Conservation (phyloP, 2,888 invertebrate genomes). For the Ferdinandea cuprea region DNA sequence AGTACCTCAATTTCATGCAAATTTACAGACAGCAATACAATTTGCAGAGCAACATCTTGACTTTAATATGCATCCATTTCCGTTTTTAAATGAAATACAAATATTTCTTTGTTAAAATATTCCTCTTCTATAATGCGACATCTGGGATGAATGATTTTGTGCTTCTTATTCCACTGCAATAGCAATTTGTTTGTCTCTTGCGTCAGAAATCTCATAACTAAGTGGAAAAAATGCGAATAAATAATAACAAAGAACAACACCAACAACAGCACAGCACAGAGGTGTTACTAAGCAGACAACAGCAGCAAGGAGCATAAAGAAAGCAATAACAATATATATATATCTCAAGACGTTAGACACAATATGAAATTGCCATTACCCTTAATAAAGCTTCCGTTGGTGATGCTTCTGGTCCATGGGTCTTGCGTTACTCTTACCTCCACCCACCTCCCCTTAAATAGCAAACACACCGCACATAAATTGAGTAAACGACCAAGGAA, state of each 20-base stretch:
- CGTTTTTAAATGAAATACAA: background rate
- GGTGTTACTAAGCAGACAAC: slow-evolving; percentile 24
- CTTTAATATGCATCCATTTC: slow-evolving; percentile 19
- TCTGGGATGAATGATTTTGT: slow-evolving; percentile 41
- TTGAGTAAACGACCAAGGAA: slow-evolving; percentile 23
- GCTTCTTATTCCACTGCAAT: slow-evolving; percentile 28
- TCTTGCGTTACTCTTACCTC: background rate
- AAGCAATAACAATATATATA: background rate
- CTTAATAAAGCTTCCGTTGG: slow-evolving; percentile 64
- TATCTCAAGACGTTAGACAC: slow-evolving; percentile 27
- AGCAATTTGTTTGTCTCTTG: slow-evolving; percentile 30
- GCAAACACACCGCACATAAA: slow-evolving; percentile 48
- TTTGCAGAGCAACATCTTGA: slow-evolving; percentile 5
- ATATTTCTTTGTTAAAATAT: background rate
- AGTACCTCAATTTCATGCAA: no score
- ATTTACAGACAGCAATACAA: background rate
- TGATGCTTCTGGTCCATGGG: slow-evolving; percentile 10
- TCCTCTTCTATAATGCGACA: slow-evolving; percentile 37
- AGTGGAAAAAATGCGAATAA: slow-evolving; percentile 28
- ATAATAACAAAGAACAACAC: slow-evolving; percentile 19
- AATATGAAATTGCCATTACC: slow-evolving; percentile 67
- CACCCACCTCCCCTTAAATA: background rate
- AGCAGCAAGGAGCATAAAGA: slow-evolving; percentile 4
- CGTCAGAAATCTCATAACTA: slow-evolving; percentile 18
- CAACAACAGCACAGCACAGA: slow-evolving; percentile 2